Evolutionary conservation across 2,888 invertebrate species (phyloP), one percentile per base, ranked within the genome.

Genomic region (Cheilosia impressa): DNA sequence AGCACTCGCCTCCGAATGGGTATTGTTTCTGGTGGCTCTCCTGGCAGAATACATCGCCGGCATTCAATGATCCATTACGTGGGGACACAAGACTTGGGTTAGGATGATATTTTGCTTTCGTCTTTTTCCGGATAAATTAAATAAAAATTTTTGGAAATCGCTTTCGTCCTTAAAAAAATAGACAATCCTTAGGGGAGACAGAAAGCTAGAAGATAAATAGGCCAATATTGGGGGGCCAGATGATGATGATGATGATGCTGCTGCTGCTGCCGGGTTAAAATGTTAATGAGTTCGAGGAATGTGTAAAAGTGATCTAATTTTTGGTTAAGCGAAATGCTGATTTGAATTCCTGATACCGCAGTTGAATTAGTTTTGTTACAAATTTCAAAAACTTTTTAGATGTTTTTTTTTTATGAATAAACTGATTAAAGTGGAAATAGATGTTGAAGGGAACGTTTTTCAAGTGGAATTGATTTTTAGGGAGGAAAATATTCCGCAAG

Each of bases 271-370:
- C 34, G 75, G 81, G 68, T 75, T 63, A 55, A 81, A 81, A 81
- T 75, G 81, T 73, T 75, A 81, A 81, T 75, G 75, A 73, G 73
- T 41, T 69, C 57, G 57, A 81, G 75, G 75, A 69, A 75, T 75
- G 81, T 75, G 80, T 68, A 69, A 63, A 69, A 69, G 50, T 69
- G 68, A 76, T 81, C 75, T 63, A 81, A 81, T 81, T 81, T 81
- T 75, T 52, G 76, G 69, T 60, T 76, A 76, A 76, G 58, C 76
- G 69, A 57, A 65, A 58, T 52, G 52, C 52, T 76, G 76, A 81
- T 81, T 76, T 81, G 71, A 76, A 81, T 81, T 81, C 50, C 31
- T 19, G 73, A 75, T 55, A 52, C 57, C 15, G 69, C 27, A 75
- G 41, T 63, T 63, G 68, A 71, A 78, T 78, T 71, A 71, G 78